phyloP scores from a whole-genome alignment of 2,113 vertebrate species.

The Cephalopterus ornatus region DNA sequence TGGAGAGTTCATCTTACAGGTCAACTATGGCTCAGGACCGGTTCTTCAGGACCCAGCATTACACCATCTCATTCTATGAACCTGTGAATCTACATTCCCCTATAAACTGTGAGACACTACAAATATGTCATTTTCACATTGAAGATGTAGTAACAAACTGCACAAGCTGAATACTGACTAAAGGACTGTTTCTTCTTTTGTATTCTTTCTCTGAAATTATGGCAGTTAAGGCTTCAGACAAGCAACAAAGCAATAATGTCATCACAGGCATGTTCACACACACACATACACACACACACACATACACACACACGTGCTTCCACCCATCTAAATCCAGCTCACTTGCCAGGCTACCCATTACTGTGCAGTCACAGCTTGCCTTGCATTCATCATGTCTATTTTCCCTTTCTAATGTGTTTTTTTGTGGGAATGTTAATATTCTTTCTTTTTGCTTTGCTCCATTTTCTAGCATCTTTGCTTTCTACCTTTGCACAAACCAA shows the following conservation, averaged over 20 bases:
- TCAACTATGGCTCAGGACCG: no score
- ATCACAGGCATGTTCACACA: background rate
- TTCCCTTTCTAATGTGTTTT: background rate
- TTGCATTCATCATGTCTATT: background rate
- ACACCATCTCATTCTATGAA: background rate
- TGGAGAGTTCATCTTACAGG: no score
- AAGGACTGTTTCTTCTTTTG: background rate
- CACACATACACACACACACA: no score
- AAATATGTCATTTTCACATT: background rate
- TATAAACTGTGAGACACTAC: background rate
- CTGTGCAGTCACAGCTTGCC: background rate
- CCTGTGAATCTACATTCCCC: background rate
- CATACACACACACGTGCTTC: rapidly evolving
- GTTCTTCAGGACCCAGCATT: no score
- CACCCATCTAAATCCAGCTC: background rate
- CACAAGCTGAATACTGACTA: background rate
- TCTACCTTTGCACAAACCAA: background rate
- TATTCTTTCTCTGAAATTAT: background rate
- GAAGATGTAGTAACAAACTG: background rate
- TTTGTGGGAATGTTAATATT: background rate
- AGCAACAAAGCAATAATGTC: background rate
- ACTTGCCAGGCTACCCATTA: no score
- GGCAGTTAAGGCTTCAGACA: background rate
- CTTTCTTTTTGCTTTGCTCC: background rate
- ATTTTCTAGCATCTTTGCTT: background rate